Base-by-base conservation (phyloP, 2,113 vertebrate species). In the Otis tarda region DNA sequence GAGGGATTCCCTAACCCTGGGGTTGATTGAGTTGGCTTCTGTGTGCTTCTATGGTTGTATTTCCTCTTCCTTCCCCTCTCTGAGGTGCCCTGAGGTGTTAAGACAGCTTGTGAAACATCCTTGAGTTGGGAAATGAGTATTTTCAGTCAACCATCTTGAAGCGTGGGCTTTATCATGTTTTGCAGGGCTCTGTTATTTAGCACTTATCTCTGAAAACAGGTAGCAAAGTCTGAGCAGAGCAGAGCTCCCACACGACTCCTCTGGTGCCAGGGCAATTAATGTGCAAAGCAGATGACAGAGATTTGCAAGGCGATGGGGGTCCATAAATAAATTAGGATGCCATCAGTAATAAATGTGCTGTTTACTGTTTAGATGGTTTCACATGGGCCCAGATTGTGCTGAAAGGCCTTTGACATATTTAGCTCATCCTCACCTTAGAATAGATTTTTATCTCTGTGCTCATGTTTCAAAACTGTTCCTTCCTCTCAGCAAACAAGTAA, bases 1-100 rank as follows among this genome's bases (percentile, higher is more conserved):
- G 76, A 96, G 93, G 95, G 95, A 95, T 97, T 97, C 94, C 95
- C 92, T 61, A 91, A 14, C n/a, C 68, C 60, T 37, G 37, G 49
- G 52, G n/a, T 69, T 95, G 93, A 83, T 94, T 95, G 50, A 94
- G 35, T 84, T 87, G 81, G 65, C 85, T 84, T 74, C 92, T 88
- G 24, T 81, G 47, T 6, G 4, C 50, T 95, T 82, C 81, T 91
- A 61, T 87, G 65, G 76, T 67, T 93, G 47, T 86, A 65, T 93
- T 94, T 95, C 81, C 77, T 82, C 43, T 93, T 92, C 74, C 53
- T 87, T 88, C 69, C 35, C 3, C 10, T 87, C n/a, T 70, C 33
- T 4, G 21, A 87, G 61, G 33, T 78, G 78, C 65, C 93, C 52
- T 2, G 14, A 89, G 67, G 35, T 63, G 77, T 27, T 83, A 33